phyloP scores from a whole-genome alignment of 2,113 vertebrate species.

The Bujurquina vittata region DNA sequence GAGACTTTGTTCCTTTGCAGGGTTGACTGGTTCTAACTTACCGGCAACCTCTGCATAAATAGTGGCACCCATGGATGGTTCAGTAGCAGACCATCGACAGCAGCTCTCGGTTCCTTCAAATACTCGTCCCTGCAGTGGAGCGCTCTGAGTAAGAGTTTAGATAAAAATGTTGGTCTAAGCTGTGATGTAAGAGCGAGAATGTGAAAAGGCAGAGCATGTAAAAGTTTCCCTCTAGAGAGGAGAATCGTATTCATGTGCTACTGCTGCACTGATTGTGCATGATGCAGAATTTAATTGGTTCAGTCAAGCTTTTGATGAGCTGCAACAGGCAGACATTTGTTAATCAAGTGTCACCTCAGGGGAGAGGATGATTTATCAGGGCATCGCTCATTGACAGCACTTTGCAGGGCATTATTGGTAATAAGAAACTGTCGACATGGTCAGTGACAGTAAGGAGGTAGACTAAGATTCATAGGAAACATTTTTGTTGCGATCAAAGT shows the following conservation, averaged over 20 bases:
- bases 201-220: background rate
- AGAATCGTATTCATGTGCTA: background rate
- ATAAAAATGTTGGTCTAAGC: background rate
- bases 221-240: background rate
- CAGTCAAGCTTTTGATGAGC: slow-evolving; percentile 17
- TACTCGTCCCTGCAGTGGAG: background rate
- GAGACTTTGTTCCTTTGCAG: background rate
- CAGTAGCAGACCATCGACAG: background rate
- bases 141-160: background rate
- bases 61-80: background rate
- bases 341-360: slow-evolving; percentile 25
- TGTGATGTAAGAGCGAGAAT: background rate
- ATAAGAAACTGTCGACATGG: slow-evolving; percentile 27
- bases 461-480: slow-evolving; percentile 47
- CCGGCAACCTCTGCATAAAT: background rate
- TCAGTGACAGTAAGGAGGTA: slow-evolving; percentile 5
- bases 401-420: slow-evolving; percentile 20
- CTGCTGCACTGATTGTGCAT: background rate
- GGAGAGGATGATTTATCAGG: slow-evolving; percentile 16
- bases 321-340: background rate
- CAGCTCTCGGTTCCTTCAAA: background rate
- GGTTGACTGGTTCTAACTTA: background rate
- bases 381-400: background rate
- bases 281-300: slow-evolving; percentile 1
- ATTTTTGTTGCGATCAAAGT: background rate